Percentiles rank a stretch among this genome's conserved stretches.
Conservation (phyloP, 2,888 invertebrate genomes). For the Pecten maximus region DNA sequence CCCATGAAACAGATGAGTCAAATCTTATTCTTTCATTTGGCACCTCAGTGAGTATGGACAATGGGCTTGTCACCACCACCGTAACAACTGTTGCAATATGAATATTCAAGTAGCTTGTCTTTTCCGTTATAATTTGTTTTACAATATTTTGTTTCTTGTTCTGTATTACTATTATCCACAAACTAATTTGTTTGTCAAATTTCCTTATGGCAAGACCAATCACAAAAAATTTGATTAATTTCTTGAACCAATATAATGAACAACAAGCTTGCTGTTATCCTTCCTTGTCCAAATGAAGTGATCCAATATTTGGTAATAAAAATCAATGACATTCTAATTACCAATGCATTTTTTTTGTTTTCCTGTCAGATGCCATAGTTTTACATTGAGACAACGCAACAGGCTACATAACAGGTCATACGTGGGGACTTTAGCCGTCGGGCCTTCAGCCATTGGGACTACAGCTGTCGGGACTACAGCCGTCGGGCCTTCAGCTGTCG, state of each 20-base stretch:
- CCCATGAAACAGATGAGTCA: background rate
- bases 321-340: constrained; percentile 24
- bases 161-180: background rate
- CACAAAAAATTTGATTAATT: background rate
- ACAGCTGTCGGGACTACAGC: no score
- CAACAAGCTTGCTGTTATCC: background rate
- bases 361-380: constrained; percentile 5
- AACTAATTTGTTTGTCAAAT: constrained; percentile 25
- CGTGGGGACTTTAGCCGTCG: no score
- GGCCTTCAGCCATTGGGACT: no score
- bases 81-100: constrained; percentile 16
- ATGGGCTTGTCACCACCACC: background rate
- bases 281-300: background rate
- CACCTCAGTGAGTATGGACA: background rate
- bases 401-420: background rate
- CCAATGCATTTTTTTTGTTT: background rate
- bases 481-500: no score
- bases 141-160: constrained; percentile 17
- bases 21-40: background rate
- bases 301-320: constrained; percentile 25
- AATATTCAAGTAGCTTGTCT: constrained; percentile 19
- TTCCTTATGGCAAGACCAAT: constrained; percentile 22
- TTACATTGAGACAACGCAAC: background rate
- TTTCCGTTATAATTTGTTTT: background rate
- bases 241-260: background rate